A percentile compares a stretch with the other conserved stretches of the same genome.
phyloP scores from a whole-genome alignment of 2,797 vertebrate species.

The Phataginus tetradactyla region DNA sequence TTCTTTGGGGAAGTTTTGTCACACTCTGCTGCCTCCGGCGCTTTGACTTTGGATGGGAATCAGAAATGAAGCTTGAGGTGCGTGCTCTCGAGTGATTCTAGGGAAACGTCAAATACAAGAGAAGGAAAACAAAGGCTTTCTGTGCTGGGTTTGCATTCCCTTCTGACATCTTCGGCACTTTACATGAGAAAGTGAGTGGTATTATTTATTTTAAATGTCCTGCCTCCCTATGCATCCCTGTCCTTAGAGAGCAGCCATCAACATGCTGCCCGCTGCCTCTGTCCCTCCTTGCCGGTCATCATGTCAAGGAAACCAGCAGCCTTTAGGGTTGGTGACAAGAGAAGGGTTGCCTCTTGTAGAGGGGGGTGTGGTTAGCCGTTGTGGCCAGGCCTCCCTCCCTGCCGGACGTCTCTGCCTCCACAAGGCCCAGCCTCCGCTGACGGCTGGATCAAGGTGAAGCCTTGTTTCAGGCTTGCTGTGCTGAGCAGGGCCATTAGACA shows the following conservation, averaged over 20 bases:
- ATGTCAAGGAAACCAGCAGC: constrained; percentile 75
- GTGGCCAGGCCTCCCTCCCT: constrained; percentile 51
- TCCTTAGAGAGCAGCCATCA: constrained; percentile 82
- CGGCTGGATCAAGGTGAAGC: constrained; percentile 47
- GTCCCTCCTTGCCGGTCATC: not conserved
- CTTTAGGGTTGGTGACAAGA: constrained; percentile 77
- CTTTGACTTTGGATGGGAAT: constrained; percentile 30
- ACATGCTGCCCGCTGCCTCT: constrained; percentile 32
- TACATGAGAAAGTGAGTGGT: constrained; percentile 67
- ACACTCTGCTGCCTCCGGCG: not conserved
- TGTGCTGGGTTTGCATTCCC: constrained; percentile 63
- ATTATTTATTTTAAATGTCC: constrained; percentile 76
- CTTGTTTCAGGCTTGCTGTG: constrained; percentile 66
- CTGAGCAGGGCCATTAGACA: constrained; percentile 42
- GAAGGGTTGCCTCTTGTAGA: constrained; percentile 63
- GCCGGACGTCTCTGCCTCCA: constrained; percentile 47
- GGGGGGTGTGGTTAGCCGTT: constrained; percentile 54
- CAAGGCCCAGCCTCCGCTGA: constrained; percentile 59
- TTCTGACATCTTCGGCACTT: constrained; percentile 79
- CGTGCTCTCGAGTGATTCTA: constrained; percentile 68
- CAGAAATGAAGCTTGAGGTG: constrained; percentile 69
- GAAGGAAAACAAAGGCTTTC: constrained; percentile 63
- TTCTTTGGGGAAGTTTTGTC: not conserved
- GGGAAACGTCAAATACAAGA: constrained; percentile 72
- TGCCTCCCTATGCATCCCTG: constrained; percentile 61